These are phyloP conservation scores for Marcusenius ussheri DNA, from an alignment of 2,113 vertebrate genomes.

Conservation along the genomic window DNA sequence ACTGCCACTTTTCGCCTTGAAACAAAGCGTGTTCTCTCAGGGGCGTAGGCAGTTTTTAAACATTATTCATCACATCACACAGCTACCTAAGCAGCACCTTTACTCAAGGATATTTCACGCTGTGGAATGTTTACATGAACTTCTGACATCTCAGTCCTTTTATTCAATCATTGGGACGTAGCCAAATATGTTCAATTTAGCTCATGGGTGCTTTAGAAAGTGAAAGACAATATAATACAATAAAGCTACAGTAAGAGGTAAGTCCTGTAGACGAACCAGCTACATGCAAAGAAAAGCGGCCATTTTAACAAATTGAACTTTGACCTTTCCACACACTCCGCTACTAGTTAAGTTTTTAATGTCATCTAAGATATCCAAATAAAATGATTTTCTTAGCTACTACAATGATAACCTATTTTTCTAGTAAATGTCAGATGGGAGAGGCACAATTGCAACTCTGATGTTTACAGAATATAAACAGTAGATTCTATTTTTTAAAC, in stretches of 20 bases:
- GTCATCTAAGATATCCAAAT: conserved; percentile 43
- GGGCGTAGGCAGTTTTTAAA: not conserved
- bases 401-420: conserved; percentile 45
- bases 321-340: conserved; percentile 24
- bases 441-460: conserved; percentile 43
- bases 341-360: conserved; percentile 34
- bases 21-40: not conserved
- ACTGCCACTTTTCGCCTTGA: not conserved
- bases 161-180: not conserved
- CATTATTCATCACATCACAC: not conserved
- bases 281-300: not conserved
- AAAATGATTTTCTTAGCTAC: conserved; percentile 35
- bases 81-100: not conserved
- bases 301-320: not conserved
- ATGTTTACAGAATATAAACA: conserved; percentile 10
- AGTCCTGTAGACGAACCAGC: not conserved
- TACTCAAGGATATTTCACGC: not conserved
- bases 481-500: not conserved
- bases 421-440: conserved; percentile 48
- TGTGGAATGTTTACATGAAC: not conserved
- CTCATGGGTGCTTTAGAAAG: not conserved
- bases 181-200: not conserved
- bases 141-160: not conserved
- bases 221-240: not conserved
- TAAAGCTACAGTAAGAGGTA: too few relatives aligned